phyloP scores from a whole-genome alignment of 2,888 invertebrate species.

The Brachyopa scutellaris region DNA sequence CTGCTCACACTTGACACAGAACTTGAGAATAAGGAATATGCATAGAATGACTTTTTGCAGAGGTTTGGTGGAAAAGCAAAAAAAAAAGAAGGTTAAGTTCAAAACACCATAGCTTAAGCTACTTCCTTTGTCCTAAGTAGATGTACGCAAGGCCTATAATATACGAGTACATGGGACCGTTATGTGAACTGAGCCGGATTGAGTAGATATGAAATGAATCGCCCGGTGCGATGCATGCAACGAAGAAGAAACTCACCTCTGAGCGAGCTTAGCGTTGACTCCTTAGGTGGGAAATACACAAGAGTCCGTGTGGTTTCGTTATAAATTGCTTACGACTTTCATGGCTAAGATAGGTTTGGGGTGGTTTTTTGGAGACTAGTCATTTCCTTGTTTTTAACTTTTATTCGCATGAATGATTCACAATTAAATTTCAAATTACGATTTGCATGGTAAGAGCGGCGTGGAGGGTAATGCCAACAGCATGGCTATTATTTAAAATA shows the following conservation, averaged over 20 bases:
- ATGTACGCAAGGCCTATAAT: conserved; percentile 34
- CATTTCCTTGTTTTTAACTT: not conserved
- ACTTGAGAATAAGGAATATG: conserved; percentile 51
- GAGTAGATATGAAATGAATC: not conserved
- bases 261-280: conserved; percentile 23
- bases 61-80: not conserved
- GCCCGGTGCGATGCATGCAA: not conserved
- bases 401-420: not conserved
- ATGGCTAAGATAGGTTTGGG: not conserved
- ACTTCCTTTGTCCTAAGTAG: conserved; percentile 44
- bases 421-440: conserved; percentile 1
- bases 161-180: not conserved
- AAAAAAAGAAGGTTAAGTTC: conserved; percentile 70
- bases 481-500: not conserved
- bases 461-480: not conserved
- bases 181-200: not conserved
- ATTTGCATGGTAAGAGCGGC: not conserved
- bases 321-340: conserved; percentile 18
- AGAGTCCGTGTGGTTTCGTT: conserved; percentile 20
- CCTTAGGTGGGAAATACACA: not conserved
- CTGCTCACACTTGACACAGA: conserved; percentile 55
- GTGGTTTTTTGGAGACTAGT: not conserved
- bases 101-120: conserved; percentile 52
- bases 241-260: conserved; percentile 35
- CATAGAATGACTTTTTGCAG: conserved; percentile 13